Conservation (phyloP, 2,888 invertebrate genomes). For the Dynastes maya region DNA sequence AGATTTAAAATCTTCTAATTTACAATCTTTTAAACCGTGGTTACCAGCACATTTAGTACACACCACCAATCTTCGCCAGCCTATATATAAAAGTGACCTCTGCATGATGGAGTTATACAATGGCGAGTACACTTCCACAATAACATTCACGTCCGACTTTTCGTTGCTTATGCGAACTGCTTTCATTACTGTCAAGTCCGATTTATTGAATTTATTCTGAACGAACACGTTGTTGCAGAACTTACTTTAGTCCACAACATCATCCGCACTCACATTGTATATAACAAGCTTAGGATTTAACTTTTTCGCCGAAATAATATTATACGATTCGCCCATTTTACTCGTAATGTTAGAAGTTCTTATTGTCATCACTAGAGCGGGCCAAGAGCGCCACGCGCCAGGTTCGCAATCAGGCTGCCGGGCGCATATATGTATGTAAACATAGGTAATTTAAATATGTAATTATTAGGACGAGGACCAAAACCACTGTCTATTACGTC, state of each 20-base stretch:
- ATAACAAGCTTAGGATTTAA: background rate
- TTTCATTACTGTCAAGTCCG: background rate
- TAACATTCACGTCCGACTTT: slow-evolving; percentile 10
- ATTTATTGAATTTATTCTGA: background rate
- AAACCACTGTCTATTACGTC: too few relatives aligned
- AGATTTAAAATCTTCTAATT: too few relatives aligned
- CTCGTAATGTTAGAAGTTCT: too few relatives aligned
- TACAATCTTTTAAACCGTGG: too few relatives aligned
- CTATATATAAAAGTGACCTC: background rate
- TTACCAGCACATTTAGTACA: background rate
- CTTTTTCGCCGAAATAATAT: background rate
- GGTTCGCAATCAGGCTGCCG: too few relatives aligned
- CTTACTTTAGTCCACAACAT: background rate
- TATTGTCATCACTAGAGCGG: too few relatives aligned
- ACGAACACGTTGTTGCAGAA: background rate
- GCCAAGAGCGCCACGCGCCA: too few relatives aligned
- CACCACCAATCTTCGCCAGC: background rate
- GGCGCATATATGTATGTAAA: too few relatives aligned
- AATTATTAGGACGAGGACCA: too few relatives aligned
- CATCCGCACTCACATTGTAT: background rate
- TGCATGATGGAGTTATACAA: background rate
- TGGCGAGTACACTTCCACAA: background rate
- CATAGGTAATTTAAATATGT: too few relatives aligned
- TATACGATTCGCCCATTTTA: background rate
- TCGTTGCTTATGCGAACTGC: background rate